phyloP scores from a whole-genome alignment of 2,888 invertebrate species.

The Sinopyrophorus schimmeli region DNA sequence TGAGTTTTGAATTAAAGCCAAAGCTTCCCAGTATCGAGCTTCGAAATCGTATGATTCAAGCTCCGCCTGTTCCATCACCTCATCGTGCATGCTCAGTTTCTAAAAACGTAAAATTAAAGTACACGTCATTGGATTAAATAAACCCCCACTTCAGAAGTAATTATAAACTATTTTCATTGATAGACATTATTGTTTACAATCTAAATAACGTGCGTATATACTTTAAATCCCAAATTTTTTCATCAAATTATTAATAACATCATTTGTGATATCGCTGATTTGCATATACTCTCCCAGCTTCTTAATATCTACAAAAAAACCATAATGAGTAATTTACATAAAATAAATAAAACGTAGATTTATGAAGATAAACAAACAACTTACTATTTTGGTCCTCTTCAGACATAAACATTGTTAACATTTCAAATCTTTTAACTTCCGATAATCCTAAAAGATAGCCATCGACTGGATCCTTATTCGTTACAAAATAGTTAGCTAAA shows the following conservation, averaged over 20 bases:
- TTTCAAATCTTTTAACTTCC: slow-evolving; percentile 65
- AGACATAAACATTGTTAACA: slow-evolving; percentile 67
- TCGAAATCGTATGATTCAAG: no score
- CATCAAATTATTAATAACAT: slow-evolving; percentile 48
- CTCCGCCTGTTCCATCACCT: no score
- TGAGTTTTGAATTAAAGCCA: no score
- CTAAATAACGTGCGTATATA: no score
- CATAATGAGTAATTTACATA: slow-evolving; percentile 14
- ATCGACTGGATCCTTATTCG: slow-evolving; percentile 53
- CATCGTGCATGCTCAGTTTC: no score
- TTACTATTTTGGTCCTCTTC: slow-evolving; percentile 63
- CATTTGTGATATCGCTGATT: slow-evolving; percentile 40
- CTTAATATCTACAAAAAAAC: slow-evolving; percentile 51
- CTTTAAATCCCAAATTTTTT: slow-evolving; percentile 49
- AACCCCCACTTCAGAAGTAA: not conserved
- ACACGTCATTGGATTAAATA: no score
- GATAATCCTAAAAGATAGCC: slow-evolving; percentile 60
- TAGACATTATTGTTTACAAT: not conserved
- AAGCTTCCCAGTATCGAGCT: no score
- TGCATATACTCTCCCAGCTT: slow-evolving; percentile 50
- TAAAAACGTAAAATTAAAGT: no score
- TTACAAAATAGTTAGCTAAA: slow-evolving; percentile 56
- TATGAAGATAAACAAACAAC: slow-evolving; percentile 28
- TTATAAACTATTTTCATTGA: not conserved
- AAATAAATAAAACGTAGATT: no score